A percentile compares a stretch with the other conserved stretches of the same genome.
phyloP scores from a whole-genome alignment of 2,113 vertebrate species.

The Melanocharis versteri region DNA sequence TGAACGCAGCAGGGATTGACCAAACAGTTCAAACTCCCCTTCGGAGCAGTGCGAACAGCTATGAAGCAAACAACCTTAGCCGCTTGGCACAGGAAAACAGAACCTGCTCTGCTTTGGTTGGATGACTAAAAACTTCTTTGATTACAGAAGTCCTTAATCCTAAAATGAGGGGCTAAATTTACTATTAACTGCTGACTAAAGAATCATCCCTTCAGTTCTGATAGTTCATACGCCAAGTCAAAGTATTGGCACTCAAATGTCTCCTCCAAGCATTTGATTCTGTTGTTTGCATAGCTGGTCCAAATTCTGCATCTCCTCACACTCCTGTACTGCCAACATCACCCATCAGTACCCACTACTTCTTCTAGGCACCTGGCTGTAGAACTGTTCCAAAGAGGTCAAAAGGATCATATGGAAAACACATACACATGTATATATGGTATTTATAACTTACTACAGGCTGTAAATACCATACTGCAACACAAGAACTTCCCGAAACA shows the following conservation, averaged over 20 bases:
- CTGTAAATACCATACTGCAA: neutral
- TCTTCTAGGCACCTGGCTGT: neutral
- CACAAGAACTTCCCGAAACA: neutral
- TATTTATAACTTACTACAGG: neutral
- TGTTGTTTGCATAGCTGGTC: neutral
- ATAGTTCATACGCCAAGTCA: neutral
- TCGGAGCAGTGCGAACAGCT: neutral
- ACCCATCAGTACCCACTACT: neutral
- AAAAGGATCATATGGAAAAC: neutral
- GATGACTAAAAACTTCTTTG: neutral
- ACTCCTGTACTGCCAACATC: neutral
- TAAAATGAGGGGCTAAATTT: neutral
- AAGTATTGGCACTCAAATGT: neutral
- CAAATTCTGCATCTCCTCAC: neutral
- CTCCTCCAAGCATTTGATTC: neutral
- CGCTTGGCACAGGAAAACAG: neutral
- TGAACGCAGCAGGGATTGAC: slow-evolving; percentile 27
- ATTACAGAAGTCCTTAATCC: neutral
- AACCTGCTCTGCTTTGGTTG: neutral
- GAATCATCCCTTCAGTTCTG: neutral
- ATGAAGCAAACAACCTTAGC: neutral
- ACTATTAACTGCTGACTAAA: neutral
- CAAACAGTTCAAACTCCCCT: slow-evolving; percentile 28
- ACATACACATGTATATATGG: too few species aligned
- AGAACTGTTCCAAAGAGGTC: neutral